Evolutionary conservation across 2,113 vertebrate species (phyloP).

Genomic region (Mustelus asterias): DNA sequence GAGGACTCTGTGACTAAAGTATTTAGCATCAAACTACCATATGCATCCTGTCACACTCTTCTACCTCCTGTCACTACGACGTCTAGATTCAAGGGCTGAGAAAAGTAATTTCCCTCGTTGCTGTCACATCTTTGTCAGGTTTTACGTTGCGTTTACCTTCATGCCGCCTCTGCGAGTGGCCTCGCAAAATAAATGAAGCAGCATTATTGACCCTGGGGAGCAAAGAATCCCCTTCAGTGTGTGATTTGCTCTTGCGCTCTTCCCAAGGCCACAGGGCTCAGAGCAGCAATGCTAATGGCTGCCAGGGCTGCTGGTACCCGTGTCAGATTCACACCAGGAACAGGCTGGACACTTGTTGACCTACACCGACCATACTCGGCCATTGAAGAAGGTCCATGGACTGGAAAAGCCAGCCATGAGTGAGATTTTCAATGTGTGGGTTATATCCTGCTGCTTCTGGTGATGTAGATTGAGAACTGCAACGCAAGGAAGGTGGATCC

Average conservation of each 20-base stretch:
- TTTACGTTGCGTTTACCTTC: background rate
- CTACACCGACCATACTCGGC: background rate
- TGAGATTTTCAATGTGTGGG: too few relatives aligned
- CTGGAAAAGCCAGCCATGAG: background rate
- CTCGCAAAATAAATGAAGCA: background rate
- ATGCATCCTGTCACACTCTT: background rate
- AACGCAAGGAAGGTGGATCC: background rate
- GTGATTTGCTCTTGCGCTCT: background rate
- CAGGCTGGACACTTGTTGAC: background rate
- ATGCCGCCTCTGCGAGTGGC: background rate
- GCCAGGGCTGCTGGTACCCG: background rate
- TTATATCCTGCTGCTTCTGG: background rate
- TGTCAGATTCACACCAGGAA: background rate
- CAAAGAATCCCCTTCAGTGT: background rate
- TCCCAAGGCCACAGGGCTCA: background rate
- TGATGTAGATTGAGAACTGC: background rate
- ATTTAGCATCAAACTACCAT: background rate
- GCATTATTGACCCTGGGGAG: background rate
- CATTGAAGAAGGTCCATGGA: background rate
- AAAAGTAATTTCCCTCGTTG: background rate
- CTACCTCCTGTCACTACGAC: background rate
- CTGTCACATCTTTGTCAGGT: constrained; percentile 6
- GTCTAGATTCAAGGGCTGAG: background rate
- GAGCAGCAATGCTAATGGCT: background rate
- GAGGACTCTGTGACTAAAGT: background rate